Conservation (phyloP, 2,113 vertebrate genomes). For the Aphyosemion australe region DNA sequence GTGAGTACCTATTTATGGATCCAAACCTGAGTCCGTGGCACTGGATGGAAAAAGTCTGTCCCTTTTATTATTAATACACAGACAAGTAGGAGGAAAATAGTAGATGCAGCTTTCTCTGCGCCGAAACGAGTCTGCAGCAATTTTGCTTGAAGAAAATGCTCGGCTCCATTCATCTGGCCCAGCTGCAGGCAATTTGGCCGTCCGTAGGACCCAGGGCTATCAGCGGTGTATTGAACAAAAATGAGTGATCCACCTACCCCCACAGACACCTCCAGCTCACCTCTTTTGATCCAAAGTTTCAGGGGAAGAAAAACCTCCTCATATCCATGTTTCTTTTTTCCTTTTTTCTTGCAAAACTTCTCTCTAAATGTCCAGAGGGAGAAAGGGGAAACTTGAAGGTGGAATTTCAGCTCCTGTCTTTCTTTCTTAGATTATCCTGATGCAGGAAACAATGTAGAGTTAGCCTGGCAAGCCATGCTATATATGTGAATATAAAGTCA, state of each 20-base stretch:
- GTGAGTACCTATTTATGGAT: slow-evolving; percentile 24
- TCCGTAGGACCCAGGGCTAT: slow-evolving; percentile 41
- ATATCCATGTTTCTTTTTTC: slow-evolving; percentile 16
- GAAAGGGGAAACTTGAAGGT: slow-evolving; percentile 46
- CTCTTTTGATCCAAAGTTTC: slow-evolving; percentile 54
- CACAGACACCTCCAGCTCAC: slow-evolving; percentile 26
- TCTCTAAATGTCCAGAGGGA: slow-evolving; percentile 12
- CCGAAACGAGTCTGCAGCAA: slow-evolving; percentile 20
- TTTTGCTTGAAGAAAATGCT: slow-evolving; percentile 38
- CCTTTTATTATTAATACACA: slow-evolving; percentile 37
- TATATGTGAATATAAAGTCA: too few species aligned
- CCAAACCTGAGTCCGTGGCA: slow-evolving; percentile 41
- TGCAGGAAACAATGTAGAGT: slow-evolving; percentile 36
- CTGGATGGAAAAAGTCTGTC: slow-evolving; percentile 30
- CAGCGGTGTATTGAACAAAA: slow-evolving; percentile 50
- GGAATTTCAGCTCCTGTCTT: slow-evolving; percentile 12
- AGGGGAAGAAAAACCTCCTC: slow-evolving; percentile 24
- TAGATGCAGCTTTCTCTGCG: slow-evolving; percentile 6
- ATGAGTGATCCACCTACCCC: slow-evolving; percentile 61
- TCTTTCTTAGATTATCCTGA: slow-evolving; percentile 51
- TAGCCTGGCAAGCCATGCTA: too few species aligned
- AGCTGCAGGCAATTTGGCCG: slow-evolving; percentile 32
- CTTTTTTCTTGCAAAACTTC: slow-evolving; percentile 23
- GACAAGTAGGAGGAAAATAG: slow-evolving; percentile 13
- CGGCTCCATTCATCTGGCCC: slow-evolving; percentile 37